Conservation (phyloP, 1,140 invertebrate species). For the Drosophila murphyi region DNA sequence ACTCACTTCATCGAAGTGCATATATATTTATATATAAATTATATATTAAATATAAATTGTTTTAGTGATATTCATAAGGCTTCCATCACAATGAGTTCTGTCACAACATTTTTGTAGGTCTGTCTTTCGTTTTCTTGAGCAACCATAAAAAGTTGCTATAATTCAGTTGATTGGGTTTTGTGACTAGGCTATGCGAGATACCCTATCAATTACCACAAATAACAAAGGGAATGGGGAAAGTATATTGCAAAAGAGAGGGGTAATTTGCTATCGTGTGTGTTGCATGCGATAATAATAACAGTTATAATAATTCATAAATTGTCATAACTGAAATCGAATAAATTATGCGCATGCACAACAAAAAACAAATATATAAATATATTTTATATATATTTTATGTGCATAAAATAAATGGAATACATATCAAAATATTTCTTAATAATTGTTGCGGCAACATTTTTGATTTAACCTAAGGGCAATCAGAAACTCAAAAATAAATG, state of each 20-base stretch:
- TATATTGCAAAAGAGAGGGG: neutral
- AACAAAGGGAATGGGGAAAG: neutral
- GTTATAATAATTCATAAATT: conserved; percentile 45
- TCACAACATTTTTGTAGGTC: no score
- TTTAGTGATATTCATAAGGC: no score
- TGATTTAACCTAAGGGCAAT: conserved; percentile 1
- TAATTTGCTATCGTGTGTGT: neutral
- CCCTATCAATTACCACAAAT: no score
- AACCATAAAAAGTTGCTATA: conserved; percentile 54
- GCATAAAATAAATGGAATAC: conserved; percentile 23
- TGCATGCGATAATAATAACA: conserved; percentile 34
- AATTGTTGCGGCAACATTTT: conserved; percentile 22
- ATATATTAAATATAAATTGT: no score
- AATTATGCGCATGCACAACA: conserved; percentile 18
- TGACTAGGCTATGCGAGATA: conserved; percentile 45
- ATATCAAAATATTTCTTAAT: conserved; percentile 28
- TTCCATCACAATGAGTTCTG: no score
- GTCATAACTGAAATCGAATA: conserved; percentile 17
- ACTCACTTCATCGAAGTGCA: no score
- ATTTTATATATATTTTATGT: no score
- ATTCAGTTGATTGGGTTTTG: conserved; percentile 50
- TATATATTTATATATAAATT: no score
- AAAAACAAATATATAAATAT: neutral
- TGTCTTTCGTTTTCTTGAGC: no score
- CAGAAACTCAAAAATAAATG: neutral